phyloP scores from a whole-genome alignment of 2,797 vertebrate species.

The Alauda arvensis region DNA sequence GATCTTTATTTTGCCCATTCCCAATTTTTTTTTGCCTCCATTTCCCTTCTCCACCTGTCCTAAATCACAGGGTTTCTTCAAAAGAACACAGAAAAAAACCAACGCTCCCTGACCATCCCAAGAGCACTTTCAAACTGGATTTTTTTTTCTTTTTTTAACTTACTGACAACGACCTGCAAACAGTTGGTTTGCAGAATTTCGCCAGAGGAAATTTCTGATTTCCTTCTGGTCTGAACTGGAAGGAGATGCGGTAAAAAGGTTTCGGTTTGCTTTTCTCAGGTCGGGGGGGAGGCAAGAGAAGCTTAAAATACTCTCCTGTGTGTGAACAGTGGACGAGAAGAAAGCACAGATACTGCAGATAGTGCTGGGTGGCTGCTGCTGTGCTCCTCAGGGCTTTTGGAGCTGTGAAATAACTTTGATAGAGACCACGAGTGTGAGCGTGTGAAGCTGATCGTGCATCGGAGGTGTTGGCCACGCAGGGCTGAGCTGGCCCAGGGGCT shows the following conservation, averaged over 20 bases:
- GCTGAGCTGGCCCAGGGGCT: background rate
- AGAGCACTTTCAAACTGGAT: background rate
- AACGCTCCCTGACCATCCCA: rapidly evolving
- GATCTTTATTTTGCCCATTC: rapidly evolving
- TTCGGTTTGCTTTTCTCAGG: background rate
- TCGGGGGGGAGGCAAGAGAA: background rate
- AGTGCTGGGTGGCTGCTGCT: background rate
- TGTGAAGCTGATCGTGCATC: constrained; percentile 7
- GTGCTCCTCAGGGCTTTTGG: background rate
- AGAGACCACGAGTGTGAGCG: background rate
- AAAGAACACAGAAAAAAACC: rapidly evolving
- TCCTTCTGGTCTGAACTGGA: constrained; percentile 27
- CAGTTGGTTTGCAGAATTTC: background rate
- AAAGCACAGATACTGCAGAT: background rate
- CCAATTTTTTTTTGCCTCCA: no score
- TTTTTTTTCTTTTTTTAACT: background rate
- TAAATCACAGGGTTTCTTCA: background rate
- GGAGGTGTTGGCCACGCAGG: constrained; percentile 23
- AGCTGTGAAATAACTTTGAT: background rate
- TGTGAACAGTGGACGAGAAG: background rate
- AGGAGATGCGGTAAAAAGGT: constrained; percentile 14
- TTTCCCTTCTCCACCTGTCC: background rate
- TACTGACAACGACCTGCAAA: background rate
- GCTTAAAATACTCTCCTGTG: background rate
- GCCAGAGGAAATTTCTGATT: constrained; percentile 33